Conservation (phyloP, 2,113 vertebrate species). For the Lamprotornis superbus region DNA sequence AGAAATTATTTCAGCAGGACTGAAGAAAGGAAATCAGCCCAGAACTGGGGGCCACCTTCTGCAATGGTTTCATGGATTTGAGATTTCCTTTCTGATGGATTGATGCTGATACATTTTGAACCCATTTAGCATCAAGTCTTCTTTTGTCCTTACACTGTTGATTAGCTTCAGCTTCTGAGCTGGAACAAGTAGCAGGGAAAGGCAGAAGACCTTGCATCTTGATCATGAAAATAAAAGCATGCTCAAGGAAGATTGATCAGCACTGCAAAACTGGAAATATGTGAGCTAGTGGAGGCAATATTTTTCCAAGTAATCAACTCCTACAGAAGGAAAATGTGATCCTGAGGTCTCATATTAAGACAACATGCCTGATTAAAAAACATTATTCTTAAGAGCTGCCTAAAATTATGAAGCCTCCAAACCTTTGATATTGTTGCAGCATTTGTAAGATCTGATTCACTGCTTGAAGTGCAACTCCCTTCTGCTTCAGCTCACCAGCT, state of each 20-base stretch:
- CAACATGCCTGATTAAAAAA: background rate
- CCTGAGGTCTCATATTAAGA: background rate
- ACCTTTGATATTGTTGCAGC: background rate
- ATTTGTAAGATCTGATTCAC: slow-evolving; percentile 15
- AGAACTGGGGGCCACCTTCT: background rate
- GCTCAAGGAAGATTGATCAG: background rate
- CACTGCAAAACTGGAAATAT: background rate
- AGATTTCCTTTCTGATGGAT: background rate
- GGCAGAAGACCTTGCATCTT: background rate
- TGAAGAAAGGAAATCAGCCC: background rate
- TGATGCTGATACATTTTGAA: background rate
- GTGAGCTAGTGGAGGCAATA: background rate
- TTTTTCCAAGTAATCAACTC: background rate
- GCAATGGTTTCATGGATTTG: background rate
- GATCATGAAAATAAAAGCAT: background rate
- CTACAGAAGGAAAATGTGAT: background rate
- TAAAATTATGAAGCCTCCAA: background rate
- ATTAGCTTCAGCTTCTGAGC: background rate
- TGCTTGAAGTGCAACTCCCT: background rate
- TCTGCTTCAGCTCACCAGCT: slow-evolving; percentile 40
- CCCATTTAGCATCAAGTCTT: background rate
- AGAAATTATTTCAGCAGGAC: background rate
- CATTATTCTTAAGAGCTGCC: background rate
- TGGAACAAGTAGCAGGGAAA: background rate
- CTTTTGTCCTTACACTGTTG: background rate